These are phyloP conservation scores for Hipparchia sbordonii DNA, from an alignment of 2,888 invertebrate genomes.

Conservation along the genomic window DNA sequence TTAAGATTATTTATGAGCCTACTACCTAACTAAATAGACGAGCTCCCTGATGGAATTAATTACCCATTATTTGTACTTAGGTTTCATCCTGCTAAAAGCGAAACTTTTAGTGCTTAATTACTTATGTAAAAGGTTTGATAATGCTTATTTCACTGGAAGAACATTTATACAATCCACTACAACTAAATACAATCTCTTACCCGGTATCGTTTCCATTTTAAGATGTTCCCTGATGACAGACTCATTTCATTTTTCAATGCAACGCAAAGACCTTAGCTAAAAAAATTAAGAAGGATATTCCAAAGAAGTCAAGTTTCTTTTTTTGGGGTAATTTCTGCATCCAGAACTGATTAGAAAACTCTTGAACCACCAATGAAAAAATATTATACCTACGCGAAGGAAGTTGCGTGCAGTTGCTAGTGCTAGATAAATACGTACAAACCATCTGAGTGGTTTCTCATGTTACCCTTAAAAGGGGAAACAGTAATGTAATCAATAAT, in stretches of 20 bases:
- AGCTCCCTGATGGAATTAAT: conserved; percentile 10
- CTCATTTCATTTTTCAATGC: too few species aligned
- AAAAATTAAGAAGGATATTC: too few species aligned
- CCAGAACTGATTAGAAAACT: too few species aligned
- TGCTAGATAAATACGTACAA: conserved; percentile 39
- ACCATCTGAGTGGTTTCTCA: conserved; percentile 56
- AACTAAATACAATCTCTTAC: too few species aligned
- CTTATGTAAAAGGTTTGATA: conserved; percentile 1
- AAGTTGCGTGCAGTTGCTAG: too few species aligned
- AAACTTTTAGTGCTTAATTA: conserved; percentile 11
- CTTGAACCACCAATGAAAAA: too few species aligned
- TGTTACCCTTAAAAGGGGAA: conserved; percentile 53
- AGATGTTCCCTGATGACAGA: too few species aligned
- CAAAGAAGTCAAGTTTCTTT: too few species aligned
- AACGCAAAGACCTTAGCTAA: too few species aligned
- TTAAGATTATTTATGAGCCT: neutral
- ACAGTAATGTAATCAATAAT: conserved; percentile 47
- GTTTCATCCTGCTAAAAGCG: neutral
- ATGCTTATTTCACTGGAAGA: neutral
- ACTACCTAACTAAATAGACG: neutral
- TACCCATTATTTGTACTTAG: neutral
- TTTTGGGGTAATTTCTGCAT: too few species aligned
- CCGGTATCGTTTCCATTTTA: too few species aligned
- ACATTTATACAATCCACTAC: neutral
- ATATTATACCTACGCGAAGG: too few species aligned